These are phyloP conservation scores for Melanocharis versteri DNA, from an alignment of 2,113 vertebrate species.

Conservation along the genomic window DNA sequence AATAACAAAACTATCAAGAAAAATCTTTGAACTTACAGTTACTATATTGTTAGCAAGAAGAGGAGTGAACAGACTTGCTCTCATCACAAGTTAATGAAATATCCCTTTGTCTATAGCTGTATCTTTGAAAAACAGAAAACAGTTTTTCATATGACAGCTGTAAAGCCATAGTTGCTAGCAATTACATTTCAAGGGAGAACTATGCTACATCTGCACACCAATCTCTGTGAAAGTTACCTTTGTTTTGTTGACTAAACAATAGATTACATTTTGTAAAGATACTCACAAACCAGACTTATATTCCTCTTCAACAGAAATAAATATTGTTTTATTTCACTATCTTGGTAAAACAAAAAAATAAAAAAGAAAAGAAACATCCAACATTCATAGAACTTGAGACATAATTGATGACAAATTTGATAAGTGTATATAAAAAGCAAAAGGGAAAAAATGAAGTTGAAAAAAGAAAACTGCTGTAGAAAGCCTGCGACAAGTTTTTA, in stretches of 20 bases:
- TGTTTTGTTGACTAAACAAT: background rate
- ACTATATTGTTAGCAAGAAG: background rate
- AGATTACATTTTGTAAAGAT: background rate
- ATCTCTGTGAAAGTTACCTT: background rate
- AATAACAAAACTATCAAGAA: background rate
- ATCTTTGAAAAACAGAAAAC: background rate
- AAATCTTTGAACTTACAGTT: background rate
- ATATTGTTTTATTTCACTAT: background rate
- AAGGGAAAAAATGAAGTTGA: rapidly evolving
- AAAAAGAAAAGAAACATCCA: background rate
- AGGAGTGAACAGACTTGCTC: background rate
- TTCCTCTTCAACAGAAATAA: constrained; percentile 13
- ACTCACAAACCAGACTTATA: background rate
- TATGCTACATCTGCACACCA: background rate
- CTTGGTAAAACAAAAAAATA: background rate
- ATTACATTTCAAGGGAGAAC: background rate
- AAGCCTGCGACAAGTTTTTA: background rate
- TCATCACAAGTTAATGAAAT: background rate
- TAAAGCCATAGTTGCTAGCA: background rate
- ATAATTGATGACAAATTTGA: background rate
- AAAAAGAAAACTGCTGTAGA: background rate
- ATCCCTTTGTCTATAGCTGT: background rate
- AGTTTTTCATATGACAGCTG: background rate
- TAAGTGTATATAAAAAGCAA: background rate
- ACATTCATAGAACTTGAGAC: background rate